These are phyloP conservation scores for Epinephelus lanceolatus DNA, from an alignment of 2,113 vertebrate species.

Conservation along the genomic window DNA sequence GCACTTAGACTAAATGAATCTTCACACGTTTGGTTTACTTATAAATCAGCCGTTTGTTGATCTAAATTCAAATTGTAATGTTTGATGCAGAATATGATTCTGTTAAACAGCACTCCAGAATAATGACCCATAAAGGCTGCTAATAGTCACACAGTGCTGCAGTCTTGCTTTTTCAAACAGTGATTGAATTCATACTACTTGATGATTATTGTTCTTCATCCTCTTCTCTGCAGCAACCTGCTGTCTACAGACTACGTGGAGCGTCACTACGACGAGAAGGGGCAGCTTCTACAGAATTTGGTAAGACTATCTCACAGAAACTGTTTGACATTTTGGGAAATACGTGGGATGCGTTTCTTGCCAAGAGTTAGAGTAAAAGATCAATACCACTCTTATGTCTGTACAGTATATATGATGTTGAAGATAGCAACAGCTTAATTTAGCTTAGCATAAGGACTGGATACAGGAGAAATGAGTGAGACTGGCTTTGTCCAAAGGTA, in stretches of 20 bases:
- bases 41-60: slow-evolving; percentile 14
- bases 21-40: background rate
- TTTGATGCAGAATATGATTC: background rate
- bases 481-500: background rate
- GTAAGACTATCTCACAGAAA: slow-evolving; percentile 78
- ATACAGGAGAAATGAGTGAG: too few species aligned
- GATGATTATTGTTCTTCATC: background rate
- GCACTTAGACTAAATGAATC: slow-evolving; percentile 19
- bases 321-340: background rate
- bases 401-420: too few species aligned
- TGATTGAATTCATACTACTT: background rate
- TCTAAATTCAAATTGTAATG: background rate
- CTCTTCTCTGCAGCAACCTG: slow-evolving; percentile 85
- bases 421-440: too few species aligned
- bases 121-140: background rate
- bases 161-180: background rate
- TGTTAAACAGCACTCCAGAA: background rate
- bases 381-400: background rate
- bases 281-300: slow-evolving; percentile 82
- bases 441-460: too few species aligned
- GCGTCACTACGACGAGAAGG: slow-evolving; percentile 86
- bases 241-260: slow-evolving; percentile 92
- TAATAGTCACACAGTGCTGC: background rate
- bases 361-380: background rate
- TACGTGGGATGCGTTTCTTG: background rate